phyloP scores from a whole-genome alignment of 2,113 vertebrate species.

The Prietella phreatophila region DNA sequence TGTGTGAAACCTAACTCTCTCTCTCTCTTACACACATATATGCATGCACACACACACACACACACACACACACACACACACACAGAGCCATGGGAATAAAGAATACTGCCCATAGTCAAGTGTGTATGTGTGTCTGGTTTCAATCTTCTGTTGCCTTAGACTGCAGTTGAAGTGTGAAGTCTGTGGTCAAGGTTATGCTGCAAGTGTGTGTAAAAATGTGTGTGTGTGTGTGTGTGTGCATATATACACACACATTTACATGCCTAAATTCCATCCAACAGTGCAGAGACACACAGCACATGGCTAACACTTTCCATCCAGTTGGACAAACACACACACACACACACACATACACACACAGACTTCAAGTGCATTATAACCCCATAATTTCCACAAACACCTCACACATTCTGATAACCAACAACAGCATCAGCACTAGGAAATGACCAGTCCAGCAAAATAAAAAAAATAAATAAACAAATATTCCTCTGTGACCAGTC shows the following conservation, averaged over 20 bases:
- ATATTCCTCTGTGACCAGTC: neutral
- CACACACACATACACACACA: conserved; percentile 2
- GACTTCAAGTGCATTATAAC: neutral
- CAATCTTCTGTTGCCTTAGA: neutral
- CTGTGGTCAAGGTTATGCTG: conserved; percentile 53
- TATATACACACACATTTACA: too few species aligned
- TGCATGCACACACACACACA: conserved; percentile 4
- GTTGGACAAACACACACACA: neutral
- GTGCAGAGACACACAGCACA: neutral
- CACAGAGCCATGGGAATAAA: neutral
- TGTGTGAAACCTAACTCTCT: conserved; percentile 30
- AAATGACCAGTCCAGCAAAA: neutral
- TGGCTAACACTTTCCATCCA: neutral
- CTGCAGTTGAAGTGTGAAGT: conserved; percentile 57
- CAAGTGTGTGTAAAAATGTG: conserved; percentile 1
- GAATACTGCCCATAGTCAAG: neutral
- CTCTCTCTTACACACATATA: neutral
- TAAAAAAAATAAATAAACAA: neutral
- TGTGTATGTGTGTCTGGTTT: conserved; percentile 16
- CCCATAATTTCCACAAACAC: neutral
- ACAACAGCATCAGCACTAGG: neutral
- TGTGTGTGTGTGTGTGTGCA: too few species aligned
- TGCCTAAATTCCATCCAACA: neutral
- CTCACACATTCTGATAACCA: neutral
- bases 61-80: conserved; percentile 39